Conservation (phyloP, 1,140 invertebrate genomes). For the Carposina sasakii region DNA sequence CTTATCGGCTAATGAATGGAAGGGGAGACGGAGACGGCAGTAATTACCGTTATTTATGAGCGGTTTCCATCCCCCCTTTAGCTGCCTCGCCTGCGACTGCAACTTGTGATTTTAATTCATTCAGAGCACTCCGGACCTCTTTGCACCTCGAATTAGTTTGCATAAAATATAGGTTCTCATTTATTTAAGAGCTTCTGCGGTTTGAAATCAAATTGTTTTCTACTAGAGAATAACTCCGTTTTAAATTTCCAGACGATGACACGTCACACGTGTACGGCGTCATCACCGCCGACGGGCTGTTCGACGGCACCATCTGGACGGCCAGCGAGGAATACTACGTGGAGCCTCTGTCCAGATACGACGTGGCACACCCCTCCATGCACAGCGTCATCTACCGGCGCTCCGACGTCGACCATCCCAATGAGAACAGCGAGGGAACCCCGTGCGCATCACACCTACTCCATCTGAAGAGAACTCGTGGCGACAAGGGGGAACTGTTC, state of each 20-base stretch:
- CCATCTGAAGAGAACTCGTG: conserved; percentile 65
- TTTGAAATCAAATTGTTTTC: not conserved
- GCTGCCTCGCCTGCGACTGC: conserved; percentile 46
- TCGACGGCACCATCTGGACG: conserved; percentile 90
- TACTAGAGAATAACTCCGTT: too few relatives aligned
- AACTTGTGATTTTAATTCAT: conserved; percentile 66
- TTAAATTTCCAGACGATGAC: conserved; percentile 82
- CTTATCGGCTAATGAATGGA: conserved; percentile 29
- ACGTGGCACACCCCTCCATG: conserved; percentile 71
- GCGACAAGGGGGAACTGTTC: conserved; percentile 53
- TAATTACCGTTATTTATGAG: conserved; percentile 66
- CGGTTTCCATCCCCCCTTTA: conserved; percentile 49
- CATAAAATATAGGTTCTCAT: conserved; percentile 57
- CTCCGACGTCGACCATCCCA: conserved; percentile 83
- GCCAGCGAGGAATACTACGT: conserved; percentile 86
- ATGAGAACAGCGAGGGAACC: conserved; percentile 40
- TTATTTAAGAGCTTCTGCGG: conserved; percentile 32
- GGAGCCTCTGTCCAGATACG: conserved; percentile 87
- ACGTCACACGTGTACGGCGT: conserved; percentile 88
- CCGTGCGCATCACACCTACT: conserved; percentile 75
- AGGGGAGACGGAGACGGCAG: conserved; percentile 15
- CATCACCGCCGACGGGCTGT: conserved; percentile 88
- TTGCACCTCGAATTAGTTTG: conserved; percentile 62
- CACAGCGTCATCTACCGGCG: conserved; percentile 89
- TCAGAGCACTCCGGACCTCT: conserved; percentile 45